Base-by-base conservation (phyloP, 2,113 vertebrate genomes). In the Peromyscus polionotus region DNA sequence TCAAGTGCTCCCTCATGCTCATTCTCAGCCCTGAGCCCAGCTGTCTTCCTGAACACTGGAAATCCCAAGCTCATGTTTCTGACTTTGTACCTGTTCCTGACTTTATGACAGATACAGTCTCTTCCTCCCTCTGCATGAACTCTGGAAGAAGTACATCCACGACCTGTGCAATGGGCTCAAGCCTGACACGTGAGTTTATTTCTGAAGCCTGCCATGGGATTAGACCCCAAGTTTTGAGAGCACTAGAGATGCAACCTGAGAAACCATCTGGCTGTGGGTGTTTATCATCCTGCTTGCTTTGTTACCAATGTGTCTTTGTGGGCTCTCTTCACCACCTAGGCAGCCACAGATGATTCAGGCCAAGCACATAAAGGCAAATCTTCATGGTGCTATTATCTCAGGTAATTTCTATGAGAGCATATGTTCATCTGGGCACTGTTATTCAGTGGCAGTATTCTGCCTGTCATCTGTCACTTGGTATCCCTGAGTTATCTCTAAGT, bases 281-380 rank as follows among this genome's bases (percentile, higher is more conserved):
- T n/a, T 70, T 14, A 20, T 39, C 22, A 39, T 14, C 36, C 28
- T 54, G 48, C 57, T 48, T 54, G 65, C 48, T 39, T 26, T 33
- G 19, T 36, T 72, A 31, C 67, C 1, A 0, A 26, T 33, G 54
- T 3, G 24, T 45, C 26, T 86, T 11, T 54, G 2, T 19, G 45
- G 51, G 45, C 20, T 70, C 0, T 88, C 3, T 65, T 76, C 76
- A 88, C 51, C 51, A 10, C 51, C 17, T 96, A 99, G 99, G 96
- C 99, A 98, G 87, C 99, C 99, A 26, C 99, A 99, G 92, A 96
- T 98, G 96, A 97, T 99, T 97, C 99, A 99, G 96, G 87, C 98
- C 97, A 99, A 99, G 95, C 98, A 99, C 65, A 96, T 99, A 12
- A 99, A 99, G 98, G 99, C 99, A 19, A 99, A 99, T 97, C 99